Conservation (phyloP, 2,888 invertebrate genomes). For the Lypha dubia region DNA sequence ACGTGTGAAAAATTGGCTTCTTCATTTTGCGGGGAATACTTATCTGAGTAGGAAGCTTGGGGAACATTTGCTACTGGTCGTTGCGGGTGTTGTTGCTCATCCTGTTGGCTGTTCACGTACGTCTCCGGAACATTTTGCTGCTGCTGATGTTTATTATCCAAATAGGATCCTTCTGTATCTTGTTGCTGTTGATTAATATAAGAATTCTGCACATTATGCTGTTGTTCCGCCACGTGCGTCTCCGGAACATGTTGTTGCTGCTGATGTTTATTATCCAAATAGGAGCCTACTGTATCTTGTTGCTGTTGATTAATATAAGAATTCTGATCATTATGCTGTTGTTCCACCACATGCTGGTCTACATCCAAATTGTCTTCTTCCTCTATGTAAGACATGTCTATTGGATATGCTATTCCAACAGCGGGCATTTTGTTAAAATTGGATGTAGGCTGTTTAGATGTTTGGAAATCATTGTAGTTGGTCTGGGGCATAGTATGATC, state of each 20-base stretch:
- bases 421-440: conserved; percentile 82
- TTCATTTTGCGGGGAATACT: conserved; percentile 48
- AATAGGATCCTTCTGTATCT: conserved; percentile 46
- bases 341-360: conserved; percentile 21
- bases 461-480: conserved; percentile 77
- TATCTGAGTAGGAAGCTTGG: conserved; percentile 39
- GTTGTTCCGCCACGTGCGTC: background rate
- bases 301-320: conserved; percentile 38
- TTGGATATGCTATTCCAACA: conserved; percentile 81
- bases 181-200: conserved; percentile 21
- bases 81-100: conserved; percentile 31
- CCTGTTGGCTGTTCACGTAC: background rate
- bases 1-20: conserved; percentile 34
- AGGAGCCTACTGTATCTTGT: conserved; percentile 54
- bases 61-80: no score
- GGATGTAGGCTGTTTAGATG: conserved; percentile 77
- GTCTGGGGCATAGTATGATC: conserved; percentile 80
- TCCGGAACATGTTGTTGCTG: conserved; percentile 53
- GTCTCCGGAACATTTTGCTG: conserved; percentile 48
- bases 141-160: conserved; percentile 69
- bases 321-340: conserved; percentile 68
- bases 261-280: conserved; percentile 68
- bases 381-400: conserved; percentile 79
- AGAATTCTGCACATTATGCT: conserved; percentile 69
- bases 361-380: conserved; percentile 72